phyloP scores from a whole-genome alignment of 2,888 invertebrate species.

The Sinopyrophorus schimmeli region DNA sequence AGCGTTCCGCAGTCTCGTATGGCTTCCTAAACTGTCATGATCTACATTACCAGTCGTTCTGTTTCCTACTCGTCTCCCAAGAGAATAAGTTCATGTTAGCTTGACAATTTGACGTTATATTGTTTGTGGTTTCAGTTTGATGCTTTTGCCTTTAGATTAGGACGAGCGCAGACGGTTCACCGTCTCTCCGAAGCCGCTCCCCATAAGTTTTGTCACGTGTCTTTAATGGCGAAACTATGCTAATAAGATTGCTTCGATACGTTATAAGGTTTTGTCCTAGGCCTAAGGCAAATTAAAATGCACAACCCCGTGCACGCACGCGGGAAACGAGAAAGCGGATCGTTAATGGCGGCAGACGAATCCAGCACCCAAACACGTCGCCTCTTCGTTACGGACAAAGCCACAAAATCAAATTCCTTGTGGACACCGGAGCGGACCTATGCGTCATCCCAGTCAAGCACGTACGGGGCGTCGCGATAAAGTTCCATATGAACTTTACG shows the following conservation, averaged over 20 bases:
- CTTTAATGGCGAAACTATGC: slow-evolving; percentile 28
- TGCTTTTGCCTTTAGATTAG: slow-evolving; percentile 27
- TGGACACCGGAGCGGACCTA: too few relatives aligned
- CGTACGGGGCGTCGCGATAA: too few relatives aligned
- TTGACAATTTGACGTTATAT: slow-evolving; percentile 33
- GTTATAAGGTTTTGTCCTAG: slow-evolving; percentile 21
- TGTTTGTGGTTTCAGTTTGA: slow-evolving; percentile 31
- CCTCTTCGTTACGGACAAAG: too few relatives aligned
- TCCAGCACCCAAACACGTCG: too few relatives aligned
- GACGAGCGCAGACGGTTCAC: slow-evolving; percentile 12
- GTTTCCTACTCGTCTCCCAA: slow-evolving; percentile 6
- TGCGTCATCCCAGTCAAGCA: too few relatives aligned
- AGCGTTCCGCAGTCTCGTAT: slow-evolving; percentile 1
- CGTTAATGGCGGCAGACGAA: too few relatives aligned
- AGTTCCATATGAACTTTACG: too few relatives aligned
- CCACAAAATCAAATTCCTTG: too few relatives aligned
- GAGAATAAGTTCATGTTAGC: slow-evolving; percentile 24
- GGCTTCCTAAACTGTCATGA: slow-evolving; percentile 17
- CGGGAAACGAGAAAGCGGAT: too few relatives aligned
- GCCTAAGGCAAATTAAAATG: slow-evolving; percentile 23
- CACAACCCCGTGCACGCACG: too few relatives aligned
- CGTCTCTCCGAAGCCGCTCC: slow-evolving; percentile 11
- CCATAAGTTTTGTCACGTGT: slow-evolving; percentile 25
- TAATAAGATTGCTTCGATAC: slow-evolving; percentile 28
- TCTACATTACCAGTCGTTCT: slow-evolving; percentile 18